A percentile compares a stretch with the other conserved stretches of the same genome.
phyloP scores from a whole-genome alignment of 2,888 invertebrate species.

The Drepana falcataria region DNA sequence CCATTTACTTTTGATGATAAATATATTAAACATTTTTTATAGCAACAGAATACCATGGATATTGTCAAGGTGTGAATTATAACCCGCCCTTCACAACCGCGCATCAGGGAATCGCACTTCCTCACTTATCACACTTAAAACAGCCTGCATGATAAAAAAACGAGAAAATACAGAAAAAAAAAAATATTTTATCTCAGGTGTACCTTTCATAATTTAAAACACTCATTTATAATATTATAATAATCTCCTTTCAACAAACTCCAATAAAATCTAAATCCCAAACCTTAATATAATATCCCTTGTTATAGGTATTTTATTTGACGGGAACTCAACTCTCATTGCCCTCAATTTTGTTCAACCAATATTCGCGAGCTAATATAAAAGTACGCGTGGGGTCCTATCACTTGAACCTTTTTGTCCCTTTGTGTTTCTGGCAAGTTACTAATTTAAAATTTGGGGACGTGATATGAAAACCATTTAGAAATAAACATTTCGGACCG shows the following conservation, averaged over 20 bases:
- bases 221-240: not conserved
- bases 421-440: conserved; percentile 27
- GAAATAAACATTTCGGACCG: not conserved
- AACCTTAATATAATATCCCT: conserved; percentile 29
- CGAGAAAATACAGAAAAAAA: no score
- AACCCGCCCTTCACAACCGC: no score
- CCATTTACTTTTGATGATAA: no score
- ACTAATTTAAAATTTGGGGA: conserved; percentile 16
- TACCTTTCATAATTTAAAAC: not conserved
- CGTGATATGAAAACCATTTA: conserved; percentile 5
- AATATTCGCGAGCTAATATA: conserved; percentile 52
- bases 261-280: conserved; percentile 32
- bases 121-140: no score
- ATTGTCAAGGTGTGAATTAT: no score
- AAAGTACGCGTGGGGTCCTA: conserved; percentile 39
- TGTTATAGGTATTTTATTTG: conserved; percentile 34
- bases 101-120: no score
- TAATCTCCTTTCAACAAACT: not conserved
- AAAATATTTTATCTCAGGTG: no score
- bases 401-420: conserved; percentile 28
- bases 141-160: no score
- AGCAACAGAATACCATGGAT: no score
- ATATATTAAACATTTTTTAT: no score
- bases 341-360: conserved; percentile 38
- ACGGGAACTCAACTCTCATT: conserved; percentile 30